Evolutionary conservation across 1,140 invertebrate species (phyloP).

Genomic region (Ceratina japonica): DNA sequence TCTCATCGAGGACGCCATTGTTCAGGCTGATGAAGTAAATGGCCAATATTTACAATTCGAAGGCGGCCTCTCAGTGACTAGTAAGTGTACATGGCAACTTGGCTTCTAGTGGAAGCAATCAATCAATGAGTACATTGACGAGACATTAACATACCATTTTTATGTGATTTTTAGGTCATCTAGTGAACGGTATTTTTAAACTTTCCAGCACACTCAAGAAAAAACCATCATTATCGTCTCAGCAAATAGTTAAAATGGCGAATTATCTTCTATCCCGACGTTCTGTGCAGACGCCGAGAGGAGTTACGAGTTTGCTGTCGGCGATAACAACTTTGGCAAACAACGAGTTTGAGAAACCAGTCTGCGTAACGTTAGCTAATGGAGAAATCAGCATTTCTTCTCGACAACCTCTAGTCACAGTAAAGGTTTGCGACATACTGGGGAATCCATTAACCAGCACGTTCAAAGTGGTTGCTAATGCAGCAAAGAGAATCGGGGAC

Average conservation of each 20-base stretch:
- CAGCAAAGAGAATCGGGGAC: conserved; percentile 86
- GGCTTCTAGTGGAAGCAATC: background rate
- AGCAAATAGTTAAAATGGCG: conserved; percentile 93
- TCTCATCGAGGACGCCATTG: conserved; percentile 93
- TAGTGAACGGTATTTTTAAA: conserved; percentile 88
- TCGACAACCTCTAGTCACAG: conserved; percentile 85
- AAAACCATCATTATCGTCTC: conserved; percentile 85
- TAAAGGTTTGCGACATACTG: conserved; percentile 92
- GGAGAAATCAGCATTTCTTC: conserved; percentile 86
- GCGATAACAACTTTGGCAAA: conserved; percentile 86
- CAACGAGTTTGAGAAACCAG: conserved; percentile 84
- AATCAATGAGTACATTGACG: background rate
- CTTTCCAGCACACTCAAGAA: conserved; percentile 86
- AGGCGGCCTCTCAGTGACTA: conserved; percentile 87
- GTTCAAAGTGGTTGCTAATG: conserved; percentile 85
- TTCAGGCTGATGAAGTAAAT: conserved; percentile 97
- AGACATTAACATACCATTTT: background rate
- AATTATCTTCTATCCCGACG: conserved; percentile 95
- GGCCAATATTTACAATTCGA: conserved; percentile 94
- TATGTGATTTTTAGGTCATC: conserved; percentile 78
- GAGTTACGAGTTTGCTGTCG: conserved; percentile 88
- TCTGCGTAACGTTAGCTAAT: conserved; percentile 88
- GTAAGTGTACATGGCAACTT: conserved; percentile 65
- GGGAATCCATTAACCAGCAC: conserved; percentile 84
- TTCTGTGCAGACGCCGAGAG: conserved; percentile 92